Base-by-base conservation (phyloP, 2,797 vertebrate genomes). In the Eutrigla gurnardus region DNA sequence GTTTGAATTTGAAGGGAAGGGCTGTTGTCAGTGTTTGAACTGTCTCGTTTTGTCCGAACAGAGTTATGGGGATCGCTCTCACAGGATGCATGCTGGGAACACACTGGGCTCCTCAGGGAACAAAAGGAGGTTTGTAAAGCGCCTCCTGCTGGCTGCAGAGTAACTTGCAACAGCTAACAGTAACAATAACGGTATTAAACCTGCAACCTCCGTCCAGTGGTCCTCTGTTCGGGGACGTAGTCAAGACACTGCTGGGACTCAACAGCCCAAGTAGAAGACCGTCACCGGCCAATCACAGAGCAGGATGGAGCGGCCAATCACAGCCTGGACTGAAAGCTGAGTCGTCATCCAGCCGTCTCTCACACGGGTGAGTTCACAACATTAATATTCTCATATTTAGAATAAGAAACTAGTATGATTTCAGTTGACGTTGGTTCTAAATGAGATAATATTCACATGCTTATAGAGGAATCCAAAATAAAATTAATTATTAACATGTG, bases 1-100 rank as follows among this genome's bases (percentile, higher is more conserved):
- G 45, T 46, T 47, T 25, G 25, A 25, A 25, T 25, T 25, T 25
- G 25, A 25, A 25, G 25, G 25, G 25, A 25, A 1, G 2, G 25
- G 25, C 25, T 2, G 25, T 25, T 25, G 25, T 25, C 25, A 2
- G 25, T 25, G 25, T 25, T 6, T 49, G 3, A 15, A 17, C 25
- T 4, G 18, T 35, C 13, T 54, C 3, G 13, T 35, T 35, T 47
- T 32, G 10, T 70, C 13, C 50, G 7, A 53, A n/a, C 73, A 80
- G 90, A 43, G 61, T 40, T 80, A 73, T 9, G 86, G 83, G 57
- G 40, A 15, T n/a, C 65, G 62, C 18, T 40, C 58, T 6, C 62
- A 78, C 59, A 81, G 75, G 59, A 25, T 72, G 81, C 71, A 80
- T 83, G 60, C 83, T 75, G 70, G 77, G 67, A 92, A 65, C 6